phyloP scores from a whole-genome alignment of 2,113 vertebrate species.

The Eolophus roseicapilla region DNA sequence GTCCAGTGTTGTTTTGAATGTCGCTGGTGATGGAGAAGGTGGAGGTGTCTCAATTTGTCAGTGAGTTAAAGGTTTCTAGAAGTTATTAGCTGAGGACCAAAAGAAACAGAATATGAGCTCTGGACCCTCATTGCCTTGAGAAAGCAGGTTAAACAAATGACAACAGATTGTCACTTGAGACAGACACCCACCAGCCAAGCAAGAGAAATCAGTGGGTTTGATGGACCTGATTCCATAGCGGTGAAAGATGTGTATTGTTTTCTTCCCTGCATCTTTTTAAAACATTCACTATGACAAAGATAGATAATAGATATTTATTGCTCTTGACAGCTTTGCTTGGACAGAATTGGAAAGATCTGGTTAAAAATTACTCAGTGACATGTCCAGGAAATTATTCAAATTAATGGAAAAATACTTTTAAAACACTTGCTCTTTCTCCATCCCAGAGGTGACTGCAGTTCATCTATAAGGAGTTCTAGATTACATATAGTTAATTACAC shows the following conservation, averaged over 20 bases:
- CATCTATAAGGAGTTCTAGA: neutral
- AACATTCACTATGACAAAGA: neutral
- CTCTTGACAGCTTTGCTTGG: neutral
- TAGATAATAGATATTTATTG: neutral
- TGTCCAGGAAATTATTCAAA: neutral
- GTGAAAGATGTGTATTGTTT: neutral
- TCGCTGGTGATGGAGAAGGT: neutral
- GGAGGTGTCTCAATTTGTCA: neutral
- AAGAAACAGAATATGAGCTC: neutral
- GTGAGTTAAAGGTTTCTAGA: neutral
- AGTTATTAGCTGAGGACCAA: neutral
- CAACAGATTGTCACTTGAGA: neutral
- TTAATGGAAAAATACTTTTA: neutral
- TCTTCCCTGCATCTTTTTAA: neutral
- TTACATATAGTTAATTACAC: neutral
- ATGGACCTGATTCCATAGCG: neutral
- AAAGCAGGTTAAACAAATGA: neutral
- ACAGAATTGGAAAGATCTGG: neutral
- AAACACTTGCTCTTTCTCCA: neutral
- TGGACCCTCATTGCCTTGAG: neutral
- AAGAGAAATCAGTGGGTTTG: neutral
- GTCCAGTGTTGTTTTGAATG: neutral
- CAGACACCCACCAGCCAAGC: neutral
- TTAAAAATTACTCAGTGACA: neutral
- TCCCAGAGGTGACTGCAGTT: neutral